Percentiles rank a stretch among this genome's conserved stretches.
Conservation (phyloP, 2,113 vertebrate genomes). For the Upupa epops region DNA sequence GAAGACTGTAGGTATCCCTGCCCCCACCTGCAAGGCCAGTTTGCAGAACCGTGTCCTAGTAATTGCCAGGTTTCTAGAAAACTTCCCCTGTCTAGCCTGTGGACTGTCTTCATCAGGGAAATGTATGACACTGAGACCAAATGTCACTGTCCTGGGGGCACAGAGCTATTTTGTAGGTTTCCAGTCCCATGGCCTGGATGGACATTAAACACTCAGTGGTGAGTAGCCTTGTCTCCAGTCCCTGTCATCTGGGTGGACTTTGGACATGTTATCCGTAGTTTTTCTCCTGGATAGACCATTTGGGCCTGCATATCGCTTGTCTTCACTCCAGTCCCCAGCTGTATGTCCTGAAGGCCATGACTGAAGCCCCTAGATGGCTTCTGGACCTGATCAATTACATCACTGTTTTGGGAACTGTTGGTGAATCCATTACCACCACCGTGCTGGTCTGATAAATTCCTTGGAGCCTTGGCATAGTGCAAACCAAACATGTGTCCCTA, state of each 20-base stretch:
- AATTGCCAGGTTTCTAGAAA: not conserved
- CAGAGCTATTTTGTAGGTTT: not conserved
- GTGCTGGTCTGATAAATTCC: not conserved
- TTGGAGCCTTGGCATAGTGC: not conserved
- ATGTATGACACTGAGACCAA: not conserved
- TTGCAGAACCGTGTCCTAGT: not conserved
- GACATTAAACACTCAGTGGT: not conserved
- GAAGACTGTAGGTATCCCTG: not conserved
- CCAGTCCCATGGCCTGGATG: not conserved
- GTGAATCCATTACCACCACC: not conserved
- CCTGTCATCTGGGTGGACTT: not conserved
- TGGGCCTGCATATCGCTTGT: accelerated
- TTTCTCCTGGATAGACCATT: not conserved
- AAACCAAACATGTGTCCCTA: not conserved
- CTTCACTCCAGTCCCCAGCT: not conserved
- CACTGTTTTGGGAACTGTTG: not conserved
- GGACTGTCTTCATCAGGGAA: not conserved
- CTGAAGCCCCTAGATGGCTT: not conserved
- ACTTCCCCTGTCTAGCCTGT: not conserved
- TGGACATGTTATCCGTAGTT: not conserved
- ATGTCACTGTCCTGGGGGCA: not conserved
- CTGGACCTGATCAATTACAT: not conserved
- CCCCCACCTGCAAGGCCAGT: not conserved
- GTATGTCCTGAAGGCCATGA: not conserved
- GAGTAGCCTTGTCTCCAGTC: not conserved